phyloP scores from a whole-genome alignment of 2,888 invertebrate species.

The Ornithoptera alexandrae region DNA sequence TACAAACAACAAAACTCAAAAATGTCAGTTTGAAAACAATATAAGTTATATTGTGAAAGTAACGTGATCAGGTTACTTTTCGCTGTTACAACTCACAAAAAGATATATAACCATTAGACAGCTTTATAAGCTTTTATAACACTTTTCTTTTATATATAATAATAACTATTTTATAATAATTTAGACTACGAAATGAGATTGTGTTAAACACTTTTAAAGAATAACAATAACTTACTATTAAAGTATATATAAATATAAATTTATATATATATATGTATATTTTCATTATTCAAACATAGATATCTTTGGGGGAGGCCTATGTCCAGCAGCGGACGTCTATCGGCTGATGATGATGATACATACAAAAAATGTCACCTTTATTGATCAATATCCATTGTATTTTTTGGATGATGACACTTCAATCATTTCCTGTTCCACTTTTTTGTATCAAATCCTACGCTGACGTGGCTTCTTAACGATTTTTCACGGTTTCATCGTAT shows the following conservation, averaged over 20 bases:
- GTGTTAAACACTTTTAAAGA: slow-evolving; percentile 2
- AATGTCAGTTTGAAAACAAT: too few species aligned
- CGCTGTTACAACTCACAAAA: background rate
- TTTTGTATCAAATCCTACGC: background rate
- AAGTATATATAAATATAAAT: background rate
- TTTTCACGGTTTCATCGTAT: slow-evolving; percentile 54
- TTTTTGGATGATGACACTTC: background rate
- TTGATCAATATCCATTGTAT: background rate
- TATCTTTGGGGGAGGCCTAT: too few species aligned
- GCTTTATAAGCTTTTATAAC: background rate
- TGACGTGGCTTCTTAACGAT: slow-evolving; percentile 13
- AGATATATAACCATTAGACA: background rate
- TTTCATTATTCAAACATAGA: too few species aligned
- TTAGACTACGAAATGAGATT: background rate
- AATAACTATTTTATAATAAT: background rate
- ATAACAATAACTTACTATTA: background rate
- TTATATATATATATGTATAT: background rate
- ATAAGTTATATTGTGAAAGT: background rate
- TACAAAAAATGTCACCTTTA: background rate
- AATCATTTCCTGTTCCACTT: slow-evolving; percentile 13
- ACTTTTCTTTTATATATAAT: background rate
- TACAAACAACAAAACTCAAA: too few species aligned
- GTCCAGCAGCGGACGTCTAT: too few species aligned
- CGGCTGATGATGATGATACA: too few species aligned
- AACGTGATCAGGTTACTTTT: background rate